A percentile compares a stretch with the other conserved stretches of the same genome.
Evolutionary conservation across 2,888 invertebrate genomes (phyloP).

Genomic region (Drosophila picticornis): DNA sequence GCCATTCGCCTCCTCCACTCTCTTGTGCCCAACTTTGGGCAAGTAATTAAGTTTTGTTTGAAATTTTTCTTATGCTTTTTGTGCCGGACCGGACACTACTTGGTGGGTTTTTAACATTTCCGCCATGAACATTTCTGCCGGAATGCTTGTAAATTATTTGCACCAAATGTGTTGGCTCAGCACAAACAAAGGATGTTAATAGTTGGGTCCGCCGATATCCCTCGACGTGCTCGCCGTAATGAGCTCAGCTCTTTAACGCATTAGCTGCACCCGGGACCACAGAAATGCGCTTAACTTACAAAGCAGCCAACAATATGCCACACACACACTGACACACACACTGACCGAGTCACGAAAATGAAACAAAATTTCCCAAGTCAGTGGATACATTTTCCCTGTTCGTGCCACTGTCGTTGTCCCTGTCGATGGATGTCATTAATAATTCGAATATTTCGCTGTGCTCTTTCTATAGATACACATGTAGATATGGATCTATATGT

Average conservation of each 20-base stretch:
- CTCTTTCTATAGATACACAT: constrained; percentile 15
- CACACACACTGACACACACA: constrained; percentile 5
- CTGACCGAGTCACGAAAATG: constrained; percentile 27
- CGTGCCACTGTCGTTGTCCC: constrained; percentile 10
- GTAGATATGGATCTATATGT: background rate
- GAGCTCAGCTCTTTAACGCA: constrained; percentile 76
- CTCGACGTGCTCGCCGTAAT: constrained; percentile 52
- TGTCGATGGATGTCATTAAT: constrained; percentile 57
- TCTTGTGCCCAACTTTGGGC: constrained; percentile 20
- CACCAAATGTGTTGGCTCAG: constrained; percentile 49
- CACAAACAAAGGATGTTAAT: constrained; percentile 66
- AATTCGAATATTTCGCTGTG: constrained; percentile 60
- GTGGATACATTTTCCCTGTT: constrained; percentile 9
- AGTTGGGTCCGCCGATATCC: constrained; percentile 41
- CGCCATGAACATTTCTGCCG: constrained; percentile 38
- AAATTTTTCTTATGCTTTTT: constrained; percentile 73
- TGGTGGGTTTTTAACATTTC: constrained; percentile 56
- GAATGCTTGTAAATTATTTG: constrained; percentile 69
- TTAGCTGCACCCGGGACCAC: constrained; percentile 56
- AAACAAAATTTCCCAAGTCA: constrained; percentile 40
- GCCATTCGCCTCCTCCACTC: background rate
- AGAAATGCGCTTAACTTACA: constrained; percentile 65
- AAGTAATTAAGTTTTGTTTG: constrained; percentile 79
- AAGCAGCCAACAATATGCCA: constrained; percentile 57
- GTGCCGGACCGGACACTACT: constrained; percentile 72